Evolutionary conservation across 2,888 invertebrate genomes (phyloP).

Genomic region (Eumerus sabulonum): DNA sequence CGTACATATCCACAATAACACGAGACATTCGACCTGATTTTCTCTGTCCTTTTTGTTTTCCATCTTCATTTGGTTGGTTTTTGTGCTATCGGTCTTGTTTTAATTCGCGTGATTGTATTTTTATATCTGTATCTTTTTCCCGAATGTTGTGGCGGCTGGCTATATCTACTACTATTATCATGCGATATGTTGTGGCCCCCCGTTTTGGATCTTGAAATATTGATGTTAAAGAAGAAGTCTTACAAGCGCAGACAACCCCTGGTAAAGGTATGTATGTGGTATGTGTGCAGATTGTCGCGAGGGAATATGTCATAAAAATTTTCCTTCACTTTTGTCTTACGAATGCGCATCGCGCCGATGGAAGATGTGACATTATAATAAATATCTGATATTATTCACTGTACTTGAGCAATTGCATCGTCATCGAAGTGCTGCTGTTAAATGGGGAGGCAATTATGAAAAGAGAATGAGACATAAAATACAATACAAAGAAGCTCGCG

Average conservation of each 20-base stretch:
- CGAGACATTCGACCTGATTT: constrained; percentile 56
- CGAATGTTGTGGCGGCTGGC: constrained; percentile 34
- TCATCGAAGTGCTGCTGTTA: constrained; percentile 63
- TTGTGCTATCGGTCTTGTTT: no score
- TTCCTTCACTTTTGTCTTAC: constrained; percentile 25
- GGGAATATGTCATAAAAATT: constrained; percentile 69
- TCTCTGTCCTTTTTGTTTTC: constrained; percentile 58
- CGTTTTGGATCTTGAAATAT: constrained; percentile 26
- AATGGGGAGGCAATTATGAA: constrained; percentile 63
- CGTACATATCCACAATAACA: constrained; percentile 3
- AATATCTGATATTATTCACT: constrained; percentile 68
- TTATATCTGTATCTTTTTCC: constrained; percentile 66
- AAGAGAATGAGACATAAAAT: constrained; percentile 18
- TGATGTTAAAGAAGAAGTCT: constrained; percentile 41
- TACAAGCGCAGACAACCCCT: constrained; percentile 34
- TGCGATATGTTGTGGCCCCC: no score
- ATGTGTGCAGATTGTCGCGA: constrained; percentile 55
- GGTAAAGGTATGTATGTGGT: constrained; percentile 55
- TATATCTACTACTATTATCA: neutral
- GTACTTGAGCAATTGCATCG: constrained; percentile 24
- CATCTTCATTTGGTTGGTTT: no score
- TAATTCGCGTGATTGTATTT: constrained; percentile 54
- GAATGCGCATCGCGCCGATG: constrained; percentile 28
- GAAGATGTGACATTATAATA: constrained; percentile 68
- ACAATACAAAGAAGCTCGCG: constrained; percentile 30